These are phyloP conservation scores for Rhopilema esculentum DNA, from an alignment of 30 jellyfish, hydroid and myxozoan species.

Conservation along the genomic window DNA sequence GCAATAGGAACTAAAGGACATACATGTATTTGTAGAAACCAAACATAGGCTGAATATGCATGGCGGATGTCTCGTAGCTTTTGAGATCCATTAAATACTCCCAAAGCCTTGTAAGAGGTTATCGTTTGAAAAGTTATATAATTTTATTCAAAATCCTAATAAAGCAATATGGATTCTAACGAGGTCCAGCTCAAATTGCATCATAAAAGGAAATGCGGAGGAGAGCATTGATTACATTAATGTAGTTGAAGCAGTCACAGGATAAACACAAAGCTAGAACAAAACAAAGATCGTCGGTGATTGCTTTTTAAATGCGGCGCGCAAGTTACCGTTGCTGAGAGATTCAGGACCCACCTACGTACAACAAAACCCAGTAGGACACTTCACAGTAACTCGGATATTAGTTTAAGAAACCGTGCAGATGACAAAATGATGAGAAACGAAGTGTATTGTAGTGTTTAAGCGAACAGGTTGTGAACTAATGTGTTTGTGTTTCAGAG, in stretches of 20 bases:
- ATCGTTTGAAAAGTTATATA: not conserved
- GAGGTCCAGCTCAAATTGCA: too few relatives aligned
- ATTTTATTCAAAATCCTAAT: too few relatives aligned
- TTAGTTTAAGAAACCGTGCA: not conserved
- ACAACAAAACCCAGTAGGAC: not conserved
- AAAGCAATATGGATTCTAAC: not conserved
- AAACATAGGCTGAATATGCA: not conserved
- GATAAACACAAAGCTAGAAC: not conserved
- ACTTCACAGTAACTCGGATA: not conserved
- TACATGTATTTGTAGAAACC: not conserved
- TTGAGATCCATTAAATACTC: not conserved
- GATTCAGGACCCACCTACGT: not conserved
- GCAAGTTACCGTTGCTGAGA: not conserved
- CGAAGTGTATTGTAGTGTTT: not conserved
- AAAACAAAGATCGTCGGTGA: not conserved
- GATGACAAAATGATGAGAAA: not conserved
- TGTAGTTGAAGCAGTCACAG: not conserved
- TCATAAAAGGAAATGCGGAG: not conserved
- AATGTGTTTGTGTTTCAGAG: slow-evolving; percentile 8
- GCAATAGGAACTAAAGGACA: not conserved
- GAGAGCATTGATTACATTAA: not conserved
- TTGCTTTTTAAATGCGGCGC: not conserved
- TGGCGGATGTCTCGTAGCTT: not conserved
- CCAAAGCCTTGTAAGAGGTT: not conserved
- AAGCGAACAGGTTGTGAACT: slow-evolving; percentile 27